phyloP scores from a whole-genome alignment of 1,140 invertebrate genomes.

The Apocrypta bakeri region DNA sequence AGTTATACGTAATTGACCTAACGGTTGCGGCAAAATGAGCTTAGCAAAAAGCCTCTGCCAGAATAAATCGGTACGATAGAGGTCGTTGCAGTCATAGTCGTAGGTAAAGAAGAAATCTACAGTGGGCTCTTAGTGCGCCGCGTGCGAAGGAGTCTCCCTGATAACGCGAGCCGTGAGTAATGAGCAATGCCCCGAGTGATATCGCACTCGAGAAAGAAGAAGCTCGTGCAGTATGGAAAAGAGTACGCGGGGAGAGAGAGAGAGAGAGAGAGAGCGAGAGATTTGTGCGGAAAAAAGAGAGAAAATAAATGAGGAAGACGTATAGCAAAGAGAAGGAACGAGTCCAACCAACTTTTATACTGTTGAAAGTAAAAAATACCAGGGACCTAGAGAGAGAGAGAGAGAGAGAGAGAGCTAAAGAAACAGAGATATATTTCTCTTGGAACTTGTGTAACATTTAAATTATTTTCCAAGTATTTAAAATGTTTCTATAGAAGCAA shows the following conservation, averaged over 20 bases:
- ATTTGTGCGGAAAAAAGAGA: background rate
- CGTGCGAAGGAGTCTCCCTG: conserved; percentile 52
- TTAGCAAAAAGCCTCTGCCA: conserved; percentile 29
- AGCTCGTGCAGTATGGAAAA: conserved; percentile 48
- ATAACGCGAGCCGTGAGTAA: conserved; percentile 72
- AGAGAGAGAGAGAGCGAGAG: conserved; percentile 13
- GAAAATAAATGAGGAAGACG: conserved; percentile 15
- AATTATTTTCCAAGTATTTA: background rate
- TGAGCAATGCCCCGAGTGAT: conserved; percentile 74
- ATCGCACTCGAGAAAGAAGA: conserved; percentile 69
- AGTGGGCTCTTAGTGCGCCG: conserved; percentile 58
- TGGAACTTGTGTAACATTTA: too few relatives aligned
- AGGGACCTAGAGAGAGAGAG: too few relatives aligned
- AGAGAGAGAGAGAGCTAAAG: too few relatives aligned
- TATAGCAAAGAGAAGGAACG: background rate
- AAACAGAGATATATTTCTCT: background rate
- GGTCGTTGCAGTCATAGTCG: background rate
- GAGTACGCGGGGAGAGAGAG: conserved; percentile 47
- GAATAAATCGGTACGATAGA: conserved; percentile 44
- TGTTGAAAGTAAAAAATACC: conserved; percentile 63
- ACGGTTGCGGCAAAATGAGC: conserved; percentile 30
- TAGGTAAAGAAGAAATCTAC: conserved; percentile 45
- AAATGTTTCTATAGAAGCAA: background rate
- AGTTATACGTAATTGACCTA: background rate
- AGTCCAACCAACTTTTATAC: conserved; percentile 73